phyloP scores from a whole-genome alignment of 2,888 invertebrate species.

The Dasysyrphus albostriatus region DNA sequence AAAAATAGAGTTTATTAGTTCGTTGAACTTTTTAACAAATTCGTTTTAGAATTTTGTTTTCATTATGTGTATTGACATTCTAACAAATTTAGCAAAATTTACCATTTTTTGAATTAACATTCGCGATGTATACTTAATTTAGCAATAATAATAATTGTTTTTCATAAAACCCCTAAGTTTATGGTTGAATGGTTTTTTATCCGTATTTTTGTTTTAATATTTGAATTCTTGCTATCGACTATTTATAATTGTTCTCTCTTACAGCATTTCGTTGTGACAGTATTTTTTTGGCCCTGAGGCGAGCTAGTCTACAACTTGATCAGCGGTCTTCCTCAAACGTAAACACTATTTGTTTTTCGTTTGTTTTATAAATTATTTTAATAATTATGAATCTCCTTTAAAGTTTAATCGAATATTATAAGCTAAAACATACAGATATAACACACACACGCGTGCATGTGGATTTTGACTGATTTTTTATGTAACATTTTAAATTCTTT shows the following conservation, averaged over 20 bases:
- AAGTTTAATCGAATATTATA: constrained; percentile 57
- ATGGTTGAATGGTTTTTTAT: too few relatives aligned
- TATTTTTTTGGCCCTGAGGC: constrained; percentile 62
- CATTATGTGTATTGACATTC: too few relatives aligned
- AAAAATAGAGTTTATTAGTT: too few relatives aligned
- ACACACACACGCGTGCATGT: constrained; percentile 26
- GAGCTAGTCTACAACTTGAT: constrained; percentile 71
- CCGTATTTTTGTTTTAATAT: neutral
- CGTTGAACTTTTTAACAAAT: too few relatives aligned
- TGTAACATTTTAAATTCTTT: constrained; percentile 45
- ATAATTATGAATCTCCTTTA: constrained; percentile 60
- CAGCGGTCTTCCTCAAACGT: constrained; percentile 68
- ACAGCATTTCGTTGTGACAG: constrained; percentile 63
- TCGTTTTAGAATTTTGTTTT: too few relatives aligned
- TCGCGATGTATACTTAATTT: too few relatives aligned
- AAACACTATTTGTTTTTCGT: constrained; percentile 59
- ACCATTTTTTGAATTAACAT: too few relatives aligned
- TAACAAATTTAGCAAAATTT: too few relatives aligned
- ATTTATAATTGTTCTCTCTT: constrained; percentile 9
- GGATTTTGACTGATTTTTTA: constrained; percentile 72
- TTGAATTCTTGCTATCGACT: neutral
- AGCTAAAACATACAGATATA: constrained; percentile 54
- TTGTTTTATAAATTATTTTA: constrained; percentile 31
- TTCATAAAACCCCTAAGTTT: too few relatives aligned
- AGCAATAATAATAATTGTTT: too few relatives aligned